These are phyloP conservation scores for Brachyptera risi DNA, from an alignment of 2,888 invertebrate species.

Conservation along the genomic window DNA sequence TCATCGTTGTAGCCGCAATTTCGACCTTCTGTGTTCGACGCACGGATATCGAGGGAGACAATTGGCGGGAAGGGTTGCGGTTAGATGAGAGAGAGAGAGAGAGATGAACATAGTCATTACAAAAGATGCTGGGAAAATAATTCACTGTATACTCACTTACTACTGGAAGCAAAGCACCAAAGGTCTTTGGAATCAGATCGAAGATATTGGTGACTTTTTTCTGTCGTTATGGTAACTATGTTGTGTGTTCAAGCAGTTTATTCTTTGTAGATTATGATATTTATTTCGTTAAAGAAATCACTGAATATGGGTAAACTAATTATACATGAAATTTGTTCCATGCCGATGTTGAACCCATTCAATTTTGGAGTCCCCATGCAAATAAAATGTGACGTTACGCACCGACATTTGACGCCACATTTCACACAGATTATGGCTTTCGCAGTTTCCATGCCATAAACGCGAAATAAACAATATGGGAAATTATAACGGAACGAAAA, in stretches of 20 bases:
- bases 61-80: slow-evolving; percentile 31
- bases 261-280: too few species aligned
- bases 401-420: slow-evolving; percentile 8
- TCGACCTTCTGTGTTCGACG: slow-evolving; percentile 27
- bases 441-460: slow-evolving; percentile 30
- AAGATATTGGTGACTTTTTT: too few species aligned
- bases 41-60: slow-evolving; percentile 23
- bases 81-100: slow-evolving; percentile 14
- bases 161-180: not conserved
- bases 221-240: too few species aligned
- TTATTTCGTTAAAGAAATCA: too few species aligned
- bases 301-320: too few species aligned
- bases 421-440: slow-evolving; percentile 20
- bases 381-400: not conserved
- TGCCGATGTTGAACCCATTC: too few species aligned
- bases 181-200: too few species aligned
- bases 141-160: slow-evolving; percentile 13
- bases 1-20: slow-evolving; percentile 27
- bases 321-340: too few species aligned
- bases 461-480: not conserved
- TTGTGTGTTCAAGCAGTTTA: too few species aligned
- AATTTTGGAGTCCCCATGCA: not conserved
- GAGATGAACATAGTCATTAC: slow-evolving; percentile 22
- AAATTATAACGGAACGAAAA: slow-evolving; percentile 10
- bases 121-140: slow-evolving; percentile 26